Evolutionary conservation across 2,113 vertebrate genomes (phyloP).

Genomic region (Alosa alosa): DNA sequence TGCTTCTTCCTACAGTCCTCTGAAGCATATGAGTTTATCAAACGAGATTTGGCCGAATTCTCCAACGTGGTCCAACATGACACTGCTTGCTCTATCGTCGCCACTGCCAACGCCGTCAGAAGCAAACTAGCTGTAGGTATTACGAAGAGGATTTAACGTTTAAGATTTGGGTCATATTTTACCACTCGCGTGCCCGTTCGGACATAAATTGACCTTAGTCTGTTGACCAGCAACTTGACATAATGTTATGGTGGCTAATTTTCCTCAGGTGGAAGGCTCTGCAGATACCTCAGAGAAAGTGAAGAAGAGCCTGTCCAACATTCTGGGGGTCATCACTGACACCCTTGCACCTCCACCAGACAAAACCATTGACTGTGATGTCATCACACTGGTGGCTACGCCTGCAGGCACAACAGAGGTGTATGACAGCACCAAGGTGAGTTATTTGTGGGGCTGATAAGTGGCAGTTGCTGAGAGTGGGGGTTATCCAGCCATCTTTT

Average conservation of each 20-base stretch:
- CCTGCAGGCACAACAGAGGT: slow-evolving; percentile 91
- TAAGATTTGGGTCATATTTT: neutral
- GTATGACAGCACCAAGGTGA: slow-evolving; percentile 93
- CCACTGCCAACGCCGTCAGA: slow-evolving; percentile 90
- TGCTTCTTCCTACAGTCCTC: slow-evolving; percentile 75
- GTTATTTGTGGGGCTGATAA: neutral
- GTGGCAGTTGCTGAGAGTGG: neutral
- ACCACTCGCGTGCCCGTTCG: neutral
- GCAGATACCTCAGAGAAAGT: slow-evolving; percentile 91
- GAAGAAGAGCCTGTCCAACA: slow-evolving; percentile 91
- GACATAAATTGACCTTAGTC: neutral
- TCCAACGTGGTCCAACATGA: slow-evolving; percentile 95
- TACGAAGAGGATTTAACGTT: neutral
- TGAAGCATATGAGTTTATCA: slow-evolving; percentile 95
- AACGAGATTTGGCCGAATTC: slow-evolving; percentile 92
- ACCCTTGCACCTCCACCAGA: slow-evolving; percentile 93
- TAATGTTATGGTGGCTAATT: neutral
- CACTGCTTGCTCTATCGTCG: slow-evolving; percentile 93
- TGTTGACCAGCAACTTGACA: neutral
- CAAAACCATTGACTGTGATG: slow-evolving; percentile 97
- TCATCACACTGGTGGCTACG: slow-evolving; percentile 93
- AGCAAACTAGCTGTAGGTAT: slow-evolving; percentile 84
- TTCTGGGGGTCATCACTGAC: slow-evolving; percentile 94
- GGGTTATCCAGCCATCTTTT: neutral
- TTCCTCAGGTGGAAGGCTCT: slow-evolving; percentile 81